Percentiles rank a stretch among this genome's conserved stretches.
Evolutionary conservation across 1,140 invertebrate genomes (phyloP).

Genomic region (Drosophila nasuta): DNA sequence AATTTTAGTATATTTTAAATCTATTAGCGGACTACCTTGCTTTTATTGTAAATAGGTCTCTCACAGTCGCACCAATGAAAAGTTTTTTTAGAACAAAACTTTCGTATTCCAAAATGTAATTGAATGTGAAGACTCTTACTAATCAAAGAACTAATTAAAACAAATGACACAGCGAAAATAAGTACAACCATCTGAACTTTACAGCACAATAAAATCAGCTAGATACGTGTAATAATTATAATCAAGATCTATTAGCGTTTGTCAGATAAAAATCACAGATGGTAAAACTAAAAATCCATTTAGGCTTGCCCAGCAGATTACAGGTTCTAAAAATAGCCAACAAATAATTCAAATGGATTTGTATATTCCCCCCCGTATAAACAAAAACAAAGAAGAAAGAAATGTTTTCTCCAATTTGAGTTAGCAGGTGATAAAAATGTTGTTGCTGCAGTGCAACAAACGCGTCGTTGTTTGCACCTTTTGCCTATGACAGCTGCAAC

Average conservation of each 20-base stretch:
- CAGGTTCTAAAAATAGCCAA: neutral
- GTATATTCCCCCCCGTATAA: neutral
- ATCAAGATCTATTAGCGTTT: neutral
- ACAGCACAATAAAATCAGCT: neutral
- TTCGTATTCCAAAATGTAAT: too few relatives aligned
- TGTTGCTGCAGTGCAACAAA: conserved; percentile 24
- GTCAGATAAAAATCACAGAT: neutral
- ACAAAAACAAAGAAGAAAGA: neutral
- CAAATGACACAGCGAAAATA: too few relatives aligned
- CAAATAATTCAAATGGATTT: neutral
- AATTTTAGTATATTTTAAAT: too few relatives aligned
- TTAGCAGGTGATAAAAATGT: conserved; percentile 34
- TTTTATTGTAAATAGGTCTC: too few relatives aligned
- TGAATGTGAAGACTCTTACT: too few relatives aligned
- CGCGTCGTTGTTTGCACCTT: conserved; percentile 51
- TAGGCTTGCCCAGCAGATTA: neutral
- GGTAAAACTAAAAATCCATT: neutral
- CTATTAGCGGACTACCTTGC: too few relatives aligned
- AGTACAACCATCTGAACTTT: neutral
- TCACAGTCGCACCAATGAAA: too few relatives aligned
- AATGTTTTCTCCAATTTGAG: neutral
- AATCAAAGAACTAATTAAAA: too few relatives aligned
- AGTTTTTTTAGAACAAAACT: too few relatives aligned
- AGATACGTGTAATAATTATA: neutral
- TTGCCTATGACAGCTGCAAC: conserved; percentile 57